Evolutionary conservation across 2,888 invertebrate genomes (phyloP), one percentile per base, ranked within the genome.

Genomic region (Sarcophaga subvicina): DNA sequence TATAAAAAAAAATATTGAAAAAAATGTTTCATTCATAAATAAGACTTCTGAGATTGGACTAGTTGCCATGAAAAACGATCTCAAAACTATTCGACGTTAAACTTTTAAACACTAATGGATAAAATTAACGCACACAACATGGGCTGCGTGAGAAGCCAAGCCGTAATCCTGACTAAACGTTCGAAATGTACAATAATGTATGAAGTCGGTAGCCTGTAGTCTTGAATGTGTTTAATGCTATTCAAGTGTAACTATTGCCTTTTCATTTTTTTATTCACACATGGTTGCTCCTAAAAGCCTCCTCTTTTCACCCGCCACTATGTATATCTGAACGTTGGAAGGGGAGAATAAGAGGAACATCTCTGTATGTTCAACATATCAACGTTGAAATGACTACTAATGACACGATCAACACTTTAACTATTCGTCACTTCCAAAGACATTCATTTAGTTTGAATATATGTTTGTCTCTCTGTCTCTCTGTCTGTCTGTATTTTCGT

Each of bases 331-430:
- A 20, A 80, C 27, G 47, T 62, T 54, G 64, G 17, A 59, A 67
- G 59, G 22, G 70, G 69, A 27, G 25, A 73, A 64, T 81, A 25
- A 70, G 70, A 63, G 71, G 59, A 77, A 80, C 69, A 60, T 75
- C 80, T 79, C 80, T 86, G 22, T 22, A 22, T 22, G 64, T 86
- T 76, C 83, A 72, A 79, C 75, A 85, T 83, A 79, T 87, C 86
- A 87, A 87, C 87, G 86, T 88, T 87, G 85, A 82, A 73, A 85
- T 77, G 81, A 90, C 88, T 89, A 89, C 88, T 90, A 90, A 90
- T 88, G 88, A 89, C 89, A 89, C 88, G 89, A 89, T 89, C 90
- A 89, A 87, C 88, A 88, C 85, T 88, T 88, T 88, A 89, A 81
- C 80, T 82, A 83, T 85, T 83, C 86, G 85, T 75, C 86, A 85